Percentiles rank a stretch among this genome's conserved stretches.
phyloP scores from a whole-genome alignment of 2,888 invertebrate genomes.

The Itoplectis maculator region DNA sequence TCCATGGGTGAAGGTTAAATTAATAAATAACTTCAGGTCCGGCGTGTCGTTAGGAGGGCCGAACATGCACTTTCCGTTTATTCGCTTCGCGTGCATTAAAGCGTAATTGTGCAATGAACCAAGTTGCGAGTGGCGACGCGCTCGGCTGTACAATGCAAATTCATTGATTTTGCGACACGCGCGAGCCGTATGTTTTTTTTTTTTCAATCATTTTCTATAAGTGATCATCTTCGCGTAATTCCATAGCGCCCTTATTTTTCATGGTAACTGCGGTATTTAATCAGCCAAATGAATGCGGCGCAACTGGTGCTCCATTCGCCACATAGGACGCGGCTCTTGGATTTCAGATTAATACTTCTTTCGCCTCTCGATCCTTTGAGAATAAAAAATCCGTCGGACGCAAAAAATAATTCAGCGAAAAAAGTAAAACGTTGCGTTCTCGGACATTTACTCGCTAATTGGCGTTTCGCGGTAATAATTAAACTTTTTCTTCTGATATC shows the following conservation, averaged over 20 bases:
- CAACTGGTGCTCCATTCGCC: not conserved
- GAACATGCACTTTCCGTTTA: not conserved
- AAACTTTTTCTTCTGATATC: not conserved
- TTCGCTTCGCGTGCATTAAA: not conserved
- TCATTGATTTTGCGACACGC: not conserved
- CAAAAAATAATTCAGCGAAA: not conserved
- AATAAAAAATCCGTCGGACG: not conserved
- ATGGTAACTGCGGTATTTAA: not conserved
- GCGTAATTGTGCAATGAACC: constrained; percentile 13
- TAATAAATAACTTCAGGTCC: not conserved
- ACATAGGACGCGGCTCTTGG: not conserved
- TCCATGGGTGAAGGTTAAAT: not conserved
- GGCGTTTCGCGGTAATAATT: not conserved
- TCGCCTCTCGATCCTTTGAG: not conserved
- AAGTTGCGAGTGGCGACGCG: not conserved
- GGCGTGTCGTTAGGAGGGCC: not conserved
- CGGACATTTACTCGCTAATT: not conserved
- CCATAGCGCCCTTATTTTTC: not conserved
- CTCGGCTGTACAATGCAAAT: constrained; percentile 1
- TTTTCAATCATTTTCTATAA: not conserved
- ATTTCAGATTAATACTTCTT: not conserved
- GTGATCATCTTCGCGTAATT: not conserved
- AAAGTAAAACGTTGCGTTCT: not conserved
- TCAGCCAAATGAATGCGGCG: not conserved
- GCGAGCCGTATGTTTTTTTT: too few relatives aligned